Conservation (phyloP, 2,113 vertebrate genomes). For the Solea senegalensis region DNA sequence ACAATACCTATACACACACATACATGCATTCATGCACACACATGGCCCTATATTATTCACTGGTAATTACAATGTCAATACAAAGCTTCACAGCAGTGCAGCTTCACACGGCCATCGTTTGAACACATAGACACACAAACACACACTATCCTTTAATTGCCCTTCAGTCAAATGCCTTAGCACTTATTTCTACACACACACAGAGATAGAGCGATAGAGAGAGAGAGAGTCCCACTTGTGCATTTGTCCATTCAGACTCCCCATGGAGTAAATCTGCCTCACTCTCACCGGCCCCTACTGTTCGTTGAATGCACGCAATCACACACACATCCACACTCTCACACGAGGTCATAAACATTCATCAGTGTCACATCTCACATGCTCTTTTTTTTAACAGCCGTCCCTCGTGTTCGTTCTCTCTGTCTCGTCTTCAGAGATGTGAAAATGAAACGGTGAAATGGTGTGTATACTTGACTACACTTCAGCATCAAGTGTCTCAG, state of each 20-base stretch:
- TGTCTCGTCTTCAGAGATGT: conserved; percentile 28
- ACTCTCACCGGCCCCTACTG: conserved; percentile 20
- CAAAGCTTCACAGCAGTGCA: conserved; percentile 32
- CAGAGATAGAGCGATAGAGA: neutral
- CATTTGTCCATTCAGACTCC: conserved; percentile 60
- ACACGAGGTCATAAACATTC: conserved; percentile 56
- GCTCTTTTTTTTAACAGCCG: conserved; percentile 18
- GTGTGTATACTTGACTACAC: neutral
- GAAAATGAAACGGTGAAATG: conserved; percentile 54
- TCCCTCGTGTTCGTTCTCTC: neutral
- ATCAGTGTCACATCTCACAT: conserved; percentile 42
- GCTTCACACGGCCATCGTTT: conserved; percentile 29
- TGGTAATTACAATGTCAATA: conserved; percentile 72
- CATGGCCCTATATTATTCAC: conserved; percentile 59
- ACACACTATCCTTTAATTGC: conserved; percentile 66
- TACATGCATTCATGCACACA: conserved; percentile 27
- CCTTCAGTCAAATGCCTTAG: conserved; percentile 66
- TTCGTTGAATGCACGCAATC: conserved; percentile 5
- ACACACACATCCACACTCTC: conserved; percentile 2
- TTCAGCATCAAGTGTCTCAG: too few relatives aligned
- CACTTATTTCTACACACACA: conserved; percentile 38
- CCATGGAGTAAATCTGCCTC: conserved; percentile 51
- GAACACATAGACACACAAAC: conserved; percentile 32
- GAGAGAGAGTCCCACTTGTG: conserved; percentile 40
- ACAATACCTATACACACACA: conserved; percentile 20